Evolutionary conservation across 2,113 vertebrate genomes (phyloP), one percentile per base, ranked within the genome.

Genomic region (Myotis davidii): DNA sequence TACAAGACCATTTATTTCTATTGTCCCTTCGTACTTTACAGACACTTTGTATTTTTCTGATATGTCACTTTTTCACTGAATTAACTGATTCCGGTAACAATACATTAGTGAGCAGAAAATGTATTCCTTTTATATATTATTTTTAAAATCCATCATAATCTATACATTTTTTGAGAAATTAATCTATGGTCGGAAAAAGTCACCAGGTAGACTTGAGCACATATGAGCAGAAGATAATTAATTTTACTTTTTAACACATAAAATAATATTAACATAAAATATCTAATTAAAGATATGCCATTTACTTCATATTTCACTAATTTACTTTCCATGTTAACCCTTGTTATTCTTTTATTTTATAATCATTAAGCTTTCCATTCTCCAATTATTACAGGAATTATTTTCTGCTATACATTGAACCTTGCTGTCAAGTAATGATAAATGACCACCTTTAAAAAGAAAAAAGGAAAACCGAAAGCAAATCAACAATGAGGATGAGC

Each of bases 41-140:
- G 82, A 87, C 25, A 83, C 6, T 69, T 17, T 27, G 9, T 84
- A 72, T 94, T 34, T n/a, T 95, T 48, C 17, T 85, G 27, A 61
- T 8, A 48, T 65, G 7, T 2, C 39, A 39, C 29, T 23, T 12
- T 85, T 91, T 70, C 3, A 85, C 20, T 50, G 27, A 93, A 9
- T 89, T 88, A 94, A 88, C 5, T 59, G 21, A 89, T 48, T 73
- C 48, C 64, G 23, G 39, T 90, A 83, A 18, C 59, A 72, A 72
- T 92, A 91, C 7, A 92, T 77, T 82, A 56, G 0, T 10, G n/a
- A 97, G 64, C n/a, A 91, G n/a, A 94, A 94, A 90, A 69, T 16
- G 0, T 42, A 56, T 52, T 81, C 25, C 37, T 73, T 91, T 65
- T 73, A 21, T 18, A 86, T 37, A 72, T 86, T 81, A 13, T 5